A percentile compares a stretch with the other conserved stretches of the same genome.
Evolutionary conservation across 2,888 invertebrate genomes (phyloP).

Genomic region (Drosophila pseudotakahashii): DNA sequence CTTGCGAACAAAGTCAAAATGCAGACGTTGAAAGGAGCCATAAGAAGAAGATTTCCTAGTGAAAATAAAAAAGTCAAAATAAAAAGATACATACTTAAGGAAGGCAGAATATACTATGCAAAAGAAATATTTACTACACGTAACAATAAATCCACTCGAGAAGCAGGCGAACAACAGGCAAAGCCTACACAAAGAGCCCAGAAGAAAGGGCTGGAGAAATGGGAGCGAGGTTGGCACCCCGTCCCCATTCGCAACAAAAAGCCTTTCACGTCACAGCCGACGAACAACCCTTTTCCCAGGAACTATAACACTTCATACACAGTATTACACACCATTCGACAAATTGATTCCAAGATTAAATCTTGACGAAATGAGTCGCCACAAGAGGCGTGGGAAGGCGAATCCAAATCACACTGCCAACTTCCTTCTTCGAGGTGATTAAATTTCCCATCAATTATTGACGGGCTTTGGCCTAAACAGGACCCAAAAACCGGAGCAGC

Average conservation of each 20-base stretch:
- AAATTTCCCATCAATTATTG: conserved; percentile 59
- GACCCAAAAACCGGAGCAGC: not conserved
- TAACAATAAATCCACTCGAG: conserved; percentile 79
- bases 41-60: conserved; percentile 10
- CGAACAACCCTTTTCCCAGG: conserved; percentile 40
- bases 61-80: conserved; percentile 15
- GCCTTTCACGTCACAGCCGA: conserved; percentile 56
- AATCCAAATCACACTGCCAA: conserved; percentile 9
- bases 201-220: conserved; percentile 8
- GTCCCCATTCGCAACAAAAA: conserved; percentile 46
- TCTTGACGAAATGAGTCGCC: conserved; percentile 57
- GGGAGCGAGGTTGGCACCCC: conserved; percentile 12
- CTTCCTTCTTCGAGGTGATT: conserved; percentile 39
- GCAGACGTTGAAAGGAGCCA: not conserved
- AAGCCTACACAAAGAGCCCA: conserved; percentile 60
- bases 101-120: conserved; percentile 32
- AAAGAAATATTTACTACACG: conserved; percentile 77
- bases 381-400: conserved; percentile 8
- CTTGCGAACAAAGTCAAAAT: conserved; percentile 64
- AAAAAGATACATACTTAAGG: not conserved
- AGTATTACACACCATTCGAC: conserved; percentile 58
- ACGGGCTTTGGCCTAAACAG: conserved; percentile 6
- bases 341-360: conserved; percentile 81
- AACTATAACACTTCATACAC: conserved; percentile 60
- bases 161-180: conserved; percentile 49